Base-by-base conservation (phyloP, 2,888 invertebrate species). In the Molanna angustata region DNA sequence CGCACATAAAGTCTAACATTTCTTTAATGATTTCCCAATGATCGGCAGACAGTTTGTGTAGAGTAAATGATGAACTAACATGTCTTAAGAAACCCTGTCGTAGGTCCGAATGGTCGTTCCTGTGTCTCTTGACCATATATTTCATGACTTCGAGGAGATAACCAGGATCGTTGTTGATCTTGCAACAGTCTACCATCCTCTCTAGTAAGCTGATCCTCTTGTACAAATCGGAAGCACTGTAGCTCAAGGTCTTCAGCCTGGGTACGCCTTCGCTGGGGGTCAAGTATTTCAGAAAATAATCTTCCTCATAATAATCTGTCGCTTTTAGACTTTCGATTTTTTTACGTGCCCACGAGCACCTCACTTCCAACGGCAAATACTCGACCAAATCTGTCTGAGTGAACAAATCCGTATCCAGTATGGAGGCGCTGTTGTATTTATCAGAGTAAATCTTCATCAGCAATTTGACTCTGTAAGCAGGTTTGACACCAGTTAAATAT, bases 181-280 rank as follows among this genome's bases (percentile, higher is more conserved):
- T 62, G 33, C 69, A 71, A 9, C 60, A 61, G 17, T 54, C 61
- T 2, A 72, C 58, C 62, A 71, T 61, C 4, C 61, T 59, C 0
- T 48, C 17, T 1, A 67, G 42, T 1, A 67, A 35, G 0, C 14
- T 7, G 1, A 52, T 14, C 17, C 69, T 61, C 0, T 42, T 37
- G 1, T 54, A 27, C 2, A 46, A 17, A 2, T 56, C 39, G 1
- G 63, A 54, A 2, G 56, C 44, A 14, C 35, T 42, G 3, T 45
- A 21, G 16, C 21, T 35, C 20, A 54, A 16, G 3, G 22, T 20
- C 19, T 40, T 53, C 7, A 45, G 32, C n/a, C 49, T 37, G n/a
- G 53, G 50, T n/a, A 56, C 56, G 14, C 51, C 56, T 19, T 41
- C 27, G 17, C 49, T 43, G 4, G 27, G 19, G 17, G 43, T 20